Evolutionary conservation across 1,140 invertebrate genomes (phyloP), one percentile per base, ranked within the genome.

Genomic region (Amyelois transitella): DNA sequence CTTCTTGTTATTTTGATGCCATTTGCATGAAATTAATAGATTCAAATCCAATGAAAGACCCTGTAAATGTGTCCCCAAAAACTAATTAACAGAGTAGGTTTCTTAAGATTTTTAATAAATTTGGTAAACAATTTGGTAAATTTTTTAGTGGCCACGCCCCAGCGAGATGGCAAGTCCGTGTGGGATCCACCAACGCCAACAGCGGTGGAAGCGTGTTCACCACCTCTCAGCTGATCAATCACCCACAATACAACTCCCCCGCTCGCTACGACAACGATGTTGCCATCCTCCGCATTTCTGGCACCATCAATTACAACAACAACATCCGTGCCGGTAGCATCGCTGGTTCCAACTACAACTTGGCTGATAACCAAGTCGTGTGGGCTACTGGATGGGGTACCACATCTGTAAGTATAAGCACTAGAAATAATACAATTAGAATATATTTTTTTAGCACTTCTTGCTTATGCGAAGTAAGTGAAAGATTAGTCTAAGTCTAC

Each of bases 331-430:
- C 58, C 17, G 56, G n/a, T 6, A 43, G 21, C 4, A 66, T 72
- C 22, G 60, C 64, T 12, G 66, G 64, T 6, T 6, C 60, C 8
- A 66, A 65, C 43, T 75, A 65, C 53, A 49, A 63, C 24, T 45
- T 69, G 2, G 43, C 10, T 28, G 66, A 72, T 21, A 64, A 50
- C 49, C 25, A 62, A 50, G 60, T 51, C 1, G 69, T 74, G 2
- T 70, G 66, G 62, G 67, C 75, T 28, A 43, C 65, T 43, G 76
- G 77, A 51, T 80, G 77, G 77, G 77, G 77, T n/a, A 21, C 64
- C 12, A 69, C 61, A 43, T 59, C 53, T 25, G 75, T 77, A 58
- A 70, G 65, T 70, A 19, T 43, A 4, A 2, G 7, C 1, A 28
- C 2, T 10, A 1, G 7, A 1, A 4, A 32, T 12, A 6, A 10